Evolutionary conservation across 2,797 vertebrate species (phyloP).

Genomic region (Notamacropus eugenii): DNA sequence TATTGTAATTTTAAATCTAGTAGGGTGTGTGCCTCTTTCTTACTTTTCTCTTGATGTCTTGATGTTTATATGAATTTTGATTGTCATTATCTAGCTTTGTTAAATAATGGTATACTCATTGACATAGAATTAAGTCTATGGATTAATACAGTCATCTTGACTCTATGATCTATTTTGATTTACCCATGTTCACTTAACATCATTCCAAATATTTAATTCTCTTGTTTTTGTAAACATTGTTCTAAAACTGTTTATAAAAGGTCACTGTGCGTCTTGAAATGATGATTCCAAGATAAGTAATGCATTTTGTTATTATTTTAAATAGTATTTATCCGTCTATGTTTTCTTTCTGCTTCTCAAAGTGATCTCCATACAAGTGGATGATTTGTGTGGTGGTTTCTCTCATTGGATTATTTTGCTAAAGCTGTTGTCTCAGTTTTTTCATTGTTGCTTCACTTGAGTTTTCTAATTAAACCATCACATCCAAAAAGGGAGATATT

Average conservation of each 20-base stretch:
- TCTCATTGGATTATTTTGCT: background rate
- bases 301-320: background rate
- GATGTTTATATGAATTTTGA: background rate
- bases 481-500: background rate
- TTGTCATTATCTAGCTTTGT: background rate
- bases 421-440: background rate
- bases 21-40: background rate
- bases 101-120: background rate
- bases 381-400: background rate
- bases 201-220: background rate
- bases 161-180: background rate
- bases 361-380: background rate
- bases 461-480: background rate
- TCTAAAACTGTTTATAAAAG: background rate
- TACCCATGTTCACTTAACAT: background rate
- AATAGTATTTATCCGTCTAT: background rate
- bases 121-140: background rate
- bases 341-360: background rate
- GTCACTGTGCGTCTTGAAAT: background rate
- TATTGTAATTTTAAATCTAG: background rate
- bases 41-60: background rate
- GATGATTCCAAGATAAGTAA: background rate
- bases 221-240: background rate
- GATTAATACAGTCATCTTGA: background rate
- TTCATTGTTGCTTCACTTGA: background rate